Evolutionary conservation across 2,113 vertebrate genomes (phyloP), one percentile per base, ranked within the genome.

Genomic region (Lycaon pictus): DNA sequence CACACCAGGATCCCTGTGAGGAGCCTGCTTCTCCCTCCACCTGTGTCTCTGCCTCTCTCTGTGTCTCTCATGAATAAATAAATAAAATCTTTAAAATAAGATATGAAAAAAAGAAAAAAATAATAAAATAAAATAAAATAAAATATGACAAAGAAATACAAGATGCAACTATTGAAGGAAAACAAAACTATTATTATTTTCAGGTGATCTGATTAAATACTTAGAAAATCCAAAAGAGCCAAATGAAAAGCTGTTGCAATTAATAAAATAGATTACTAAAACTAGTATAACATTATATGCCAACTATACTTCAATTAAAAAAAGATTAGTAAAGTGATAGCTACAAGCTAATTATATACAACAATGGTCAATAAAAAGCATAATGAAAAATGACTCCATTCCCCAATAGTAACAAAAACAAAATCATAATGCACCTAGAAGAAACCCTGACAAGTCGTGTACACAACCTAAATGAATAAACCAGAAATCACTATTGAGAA

Each of bases 201-300:
- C 35, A 32, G 22, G 5, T 77, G 22, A 77, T 37, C 32, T 22
- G 51, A 82, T 37, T 60, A 93, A 95, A 85, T 71, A 56, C 56
- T 93, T 74, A 58, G 67, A 96, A 95, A 92, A 81, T 37, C 25
- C 11, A 43, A 88, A 94, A 67, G 16, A 63, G 71, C 11, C 43
- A 92, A 95, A 88, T 81, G 29, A 92, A 95, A 84, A 84, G 23
- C 23, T 27, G 3, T 27, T 88, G 69, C n/a, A 72, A 48, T 67
- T 72, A 72, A 69, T 43, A 69, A 94, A n/a, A 37, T 27, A 29
- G 13, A 17, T 43, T 43, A n/a, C 58, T 81, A 37, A 77, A 76
- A 76, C 74, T 29, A 76, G 16, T 17, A 51, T 51, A 51, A 51
- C 15, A 7, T 77, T 51, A 51, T 51, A 17, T 51, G 7, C 27